These are phyloP conservation scores for Leuciscus idus DNA, from an alignment of 2,113 vertebrate genomes.

Conservation along the genomic window DNA sequence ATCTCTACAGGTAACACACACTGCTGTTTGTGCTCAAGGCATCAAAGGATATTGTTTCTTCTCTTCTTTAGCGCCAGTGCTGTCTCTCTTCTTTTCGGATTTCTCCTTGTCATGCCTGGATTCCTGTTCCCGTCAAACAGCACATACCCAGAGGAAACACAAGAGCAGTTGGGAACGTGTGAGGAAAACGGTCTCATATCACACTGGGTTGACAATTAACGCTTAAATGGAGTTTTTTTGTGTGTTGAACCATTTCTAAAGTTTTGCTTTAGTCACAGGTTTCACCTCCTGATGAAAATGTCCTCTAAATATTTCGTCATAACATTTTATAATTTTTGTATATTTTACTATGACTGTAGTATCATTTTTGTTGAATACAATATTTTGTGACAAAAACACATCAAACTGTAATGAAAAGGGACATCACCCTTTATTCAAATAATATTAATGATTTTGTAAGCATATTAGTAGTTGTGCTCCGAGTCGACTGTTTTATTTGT, in stretches of 20 bases:
- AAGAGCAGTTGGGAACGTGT: neutral
- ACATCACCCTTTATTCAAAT: too few species aligned
- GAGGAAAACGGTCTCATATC: neutral
- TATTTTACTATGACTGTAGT: too few species aligned
- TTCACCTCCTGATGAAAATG: too few species aligned
- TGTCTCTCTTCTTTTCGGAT: constrained; percentile 91
- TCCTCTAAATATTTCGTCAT: too few species aligned
- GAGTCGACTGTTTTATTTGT: too few species aligned
- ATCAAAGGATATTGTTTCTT: constrained; percentile 96
- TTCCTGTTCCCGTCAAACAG: constrained; percentile 73
- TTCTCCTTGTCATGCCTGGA: constrained; percentile 93
- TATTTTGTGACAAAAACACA: too few species aligned
- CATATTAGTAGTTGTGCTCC: too few species aligned
- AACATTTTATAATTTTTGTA: too few species aligned
- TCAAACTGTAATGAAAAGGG: too few species aligned
- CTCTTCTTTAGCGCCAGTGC: constrained; percentile 87
- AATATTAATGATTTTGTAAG: too few species aligned
- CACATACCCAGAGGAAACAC: constrained; percentile 52
- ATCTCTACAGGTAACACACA: neutral
- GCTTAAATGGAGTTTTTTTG: neutral
- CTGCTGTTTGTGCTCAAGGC: constrained; percentile 57
- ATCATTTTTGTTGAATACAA: too few species aligned
- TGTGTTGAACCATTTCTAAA: neutral
- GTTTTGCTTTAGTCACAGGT: too few species aligned
- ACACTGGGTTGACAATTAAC: neutral